Evolutionary conservation across 2,113 vertebrate genomes (phyloP), one percentile per base, ranked within the genome.

Genomic region (Lophura nycthemera): DNA sequence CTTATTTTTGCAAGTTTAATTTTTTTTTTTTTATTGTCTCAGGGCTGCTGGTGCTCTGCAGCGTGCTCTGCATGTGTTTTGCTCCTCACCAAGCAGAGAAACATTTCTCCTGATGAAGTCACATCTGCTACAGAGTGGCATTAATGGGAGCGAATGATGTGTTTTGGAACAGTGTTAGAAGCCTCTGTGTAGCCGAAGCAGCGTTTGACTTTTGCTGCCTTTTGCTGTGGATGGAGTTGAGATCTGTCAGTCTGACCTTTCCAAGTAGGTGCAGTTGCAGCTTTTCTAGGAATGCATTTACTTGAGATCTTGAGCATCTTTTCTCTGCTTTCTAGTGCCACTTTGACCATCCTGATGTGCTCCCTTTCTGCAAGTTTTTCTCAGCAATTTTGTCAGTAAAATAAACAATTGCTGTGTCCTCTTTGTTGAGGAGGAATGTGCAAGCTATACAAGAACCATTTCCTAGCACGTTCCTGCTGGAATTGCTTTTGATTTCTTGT

Each of bases 401-500:
- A 42, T 67, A 92, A 86, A 64, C 72, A 67, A 69, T 65, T 89
- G 56, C 89, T 89, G 1, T 30, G 32, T n/a, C 32, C 66, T 89
- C 59, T 88, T 84, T 45, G 47, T 50, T 54, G 78, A 82, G 87
- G 38, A 87, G 64, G 70, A 71, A 83, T 32, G 32, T 77, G 74
- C 50, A 69, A 20, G n/a, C 80, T 94, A 57, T 63, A 63, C 74
- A 80, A 76, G 74, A 80, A 64, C 66, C 40, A 19, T 67, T 93
- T 93, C 71, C 82, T 80, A 65, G 80, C 69, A 64, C 29, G 69
- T 89, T 89, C 89, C 88, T 92, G 40, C 59, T 90, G 76, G 82
- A 90, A 86, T 91, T 92, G 88, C 88, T 90, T 91, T 86, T 83
- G 79, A 91, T 65, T 91, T 95, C 89, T 95, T 69, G 65, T 88